Conservation (phyloP, 2,113 vertebrate species). For the Hippoglossus stenolepis region DNA sequence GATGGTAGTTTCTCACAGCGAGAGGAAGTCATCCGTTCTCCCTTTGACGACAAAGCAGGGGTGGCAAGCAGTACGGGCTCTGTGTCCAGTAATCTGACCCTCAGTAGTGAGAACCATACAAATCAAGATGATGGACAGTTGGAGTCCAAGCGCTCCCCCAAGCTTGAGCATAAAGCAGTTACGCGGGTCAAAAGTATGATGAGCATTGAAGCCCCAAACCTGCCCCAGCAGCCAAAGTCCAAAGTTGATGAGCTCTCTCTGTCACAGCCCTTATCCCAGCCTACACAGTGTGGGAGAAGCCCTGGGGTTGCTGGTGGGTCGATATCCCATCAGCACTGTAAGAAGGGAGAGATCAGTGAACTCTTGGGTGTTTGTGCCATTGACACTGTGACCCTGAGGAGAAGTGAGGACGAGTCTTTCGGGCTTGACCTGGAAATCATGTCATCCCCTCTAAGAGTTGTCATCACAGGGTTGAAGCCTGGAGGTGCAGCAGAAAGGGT, state of each 20-base stretch:
- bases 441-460: conserved; percentile 82
- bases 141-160: conserved; percentile 87
- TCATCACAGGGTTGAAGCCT: conserved; percentile 82
- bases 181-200: conserved; percentile 84
- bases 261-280: conserved; percentile 4
- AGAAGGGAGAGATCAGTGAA: conserved; percentile 74
- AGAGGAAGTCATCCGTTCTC: conserved; percentile 75
- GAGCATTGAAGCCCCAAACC: conserved; percentile 80
- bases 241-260: conserved; percentile 72
- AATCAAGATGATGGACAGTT: conserved; percentile 79
- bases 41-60: conserved; percentile 56
- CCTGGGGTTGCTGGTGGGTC: conserved; percentile 56
- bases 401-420: conserved; percentile 80
- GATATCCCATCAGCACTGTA: conserved; percentile 73
- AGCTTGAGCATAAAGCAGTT: conserved; percentile 88
- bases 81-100: conserved; percentile 60
- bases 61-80: conserved; percentile 8
- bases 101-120: conserved; percentile 67
- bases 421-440: conserved; percentile 87
- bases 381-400: conserved; percentile 78
- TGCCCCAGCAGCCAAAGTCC: conserved; percentile 64
- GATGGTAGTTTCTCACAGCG: conserved; percentile 72
- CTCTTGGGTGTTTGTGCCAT: conserved; percentile 53
- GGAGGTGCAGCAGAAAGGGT: conserved; percentile 87
- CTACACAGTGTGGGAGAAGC: conserved; percentile 29